Evolutionary conservation across 2,888 invertebrate species (phyloP).

Genomic region (Corythucha ciliata): DNA sequence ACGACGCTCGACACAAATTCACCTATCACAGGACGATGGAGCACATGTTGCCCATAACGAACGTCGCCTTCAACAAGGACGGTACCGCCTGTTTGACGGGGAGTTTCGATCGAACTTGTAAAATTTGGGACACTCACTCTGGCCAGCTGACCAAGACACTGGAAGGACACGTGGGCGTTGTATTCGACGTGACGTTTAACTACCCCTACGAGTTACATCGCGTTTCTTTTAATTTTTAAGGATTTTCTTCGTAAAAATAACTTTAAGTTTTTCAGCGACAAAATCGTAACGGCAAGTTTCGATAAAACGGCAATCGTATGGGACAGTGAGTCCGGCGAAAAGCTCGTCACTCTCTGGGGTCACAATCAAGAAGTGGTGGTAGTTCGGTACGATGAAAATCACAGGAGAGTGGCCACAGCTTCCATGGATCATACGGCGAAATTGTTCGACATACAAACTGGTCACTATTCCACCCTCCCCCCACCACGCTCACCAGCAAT

Average conservation of each 20-base stretch:
- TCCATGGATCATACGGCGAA: slow-evolving; percentile 68
- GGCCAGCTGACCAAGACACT: slow-evolving; percentile 60
- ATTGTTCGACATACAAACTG: slow-evolving; percentile 59
- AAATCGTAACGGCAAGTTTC: slow-evolving; percentile 68
- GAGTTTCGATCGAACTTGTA: slow-evolving; percentile 76
- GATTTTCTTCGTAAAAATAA: neutral
- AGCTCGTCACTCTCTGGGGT: slow-evolving; percentile 59
- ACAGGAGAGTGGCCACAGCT: slow-evolving; percentile 59
- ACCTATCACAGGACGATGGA: slow-evolving; percentile 56
- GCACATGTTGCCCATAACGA: slow-evolving; percentile 62
- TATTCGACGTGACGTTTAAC: slow-evolving; percentile 69
- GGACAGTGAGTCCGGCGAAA: slow-evolving; percentile 57
- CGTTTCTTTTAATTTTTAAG: slow-evolving; percentile 7
- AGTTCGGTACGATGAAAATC: slow-evolving; percentile 57
- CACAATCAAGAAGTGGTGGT: slow-evolving; percentile 66
- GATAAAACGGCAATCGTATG: slow-evolving; percentile 70
- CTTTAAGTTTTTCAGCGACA: too few relatives aligned
- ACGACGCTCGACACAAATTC: slow-evolving; percentile 53
- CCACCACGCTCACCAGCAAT: neutral
- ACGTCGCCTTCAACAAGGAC: slow-evolving; percentile 59
- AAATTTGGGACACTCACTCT: slow-evolving; percentile 63
- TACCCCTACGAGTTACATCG: slow-evolving; percentile 59
- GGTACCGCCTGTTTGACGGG: slow-evolving; percentile 67
- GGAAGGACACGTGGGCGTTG: slow-evolving; percentile 68
- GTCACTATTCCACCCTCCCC: slow-evolving; percentile 38